Evolutionary conservation across 2,113 vertebrate species (phyloP).

Genomic region (Microtus montanus): DNA sequence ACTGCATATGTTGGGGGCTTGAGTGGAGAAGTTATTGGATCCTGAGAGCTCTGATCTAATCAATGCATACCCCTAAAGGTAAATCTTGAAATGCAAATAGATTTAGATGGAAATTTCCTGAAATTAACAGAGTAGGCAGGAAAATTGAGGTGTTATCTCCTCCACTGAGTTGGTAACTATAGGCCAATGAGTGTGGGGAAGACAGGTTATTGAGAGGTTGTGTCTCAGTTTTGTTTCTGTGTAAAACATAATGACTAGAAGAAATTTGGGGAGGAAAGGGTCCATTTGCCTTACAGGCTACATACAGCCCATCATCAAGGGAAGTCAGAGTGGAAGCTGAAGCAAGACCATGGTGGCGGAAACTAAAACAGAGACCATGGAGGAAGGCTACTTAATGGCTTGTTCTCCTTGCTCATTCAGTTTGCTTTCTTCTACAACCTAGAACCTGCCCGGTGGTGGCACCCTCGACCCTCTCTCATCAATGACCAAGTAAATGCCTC

Average conservation of each 20-base stretch:
- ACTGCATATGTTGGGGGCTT: neutral
- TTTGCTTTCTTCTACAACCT: neutral
- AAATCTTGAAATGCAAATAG: neutral
- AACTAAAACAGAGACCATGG: neutral
- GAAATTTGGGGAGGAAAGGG: neutral
- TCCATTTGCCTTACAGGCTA: neutral
- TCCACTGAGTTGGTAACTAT: neutral
- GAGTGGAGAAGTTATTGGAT: neutral
- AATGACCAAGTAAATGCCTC: neutral
- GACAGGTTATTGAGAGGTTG: neutral
- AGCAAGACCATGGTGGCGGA: neutral
- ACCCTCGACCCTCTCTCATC: neutral
- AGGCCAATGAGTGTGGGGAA: neutral
- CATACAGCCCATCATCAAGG: neutral
- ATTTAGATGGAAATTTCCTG: neutral
- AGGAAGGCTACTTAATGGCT: neutral
- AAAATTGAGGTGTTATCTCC: neutral
- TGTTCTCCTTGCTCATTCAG: neutral
- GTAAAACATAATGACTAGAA: neutral
- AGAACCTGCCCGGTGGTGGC: neutral
- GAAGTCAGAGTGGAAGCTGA: neutral
- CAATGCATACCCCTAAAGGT: neutral
- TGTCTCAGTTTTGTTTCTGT: neutral
- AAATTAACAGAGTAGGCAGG: neutral
- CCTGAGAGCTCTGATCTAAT: neutral